phyloP scores from a whole-genome alignment of 2,113 vertebrate species.

The Steatornis caripensis region DNA sequence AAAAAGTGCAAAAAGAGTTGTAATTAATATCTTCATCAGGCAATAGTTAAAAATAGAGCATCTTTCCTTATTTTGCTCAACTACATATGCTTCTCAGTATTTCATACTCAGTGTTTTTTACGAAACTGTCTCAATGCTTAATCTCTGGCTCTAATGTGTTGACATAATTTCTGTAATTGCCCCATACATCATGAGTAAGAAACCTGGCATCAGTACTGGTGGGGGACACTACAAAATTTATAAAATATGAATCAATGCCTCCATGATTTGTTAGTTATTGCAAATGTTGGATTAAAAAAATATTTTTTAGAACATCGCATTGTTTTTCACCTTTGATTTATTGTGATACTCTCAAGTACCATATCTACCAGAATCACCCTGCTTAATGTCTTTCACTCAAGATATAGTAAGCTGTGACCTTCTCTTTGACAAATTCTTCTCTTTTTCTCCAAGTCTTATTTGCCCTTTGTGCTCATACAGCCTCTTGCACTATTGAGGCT shows the following conservation, averaged over 20 bases:
- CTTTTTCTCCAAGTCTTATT: not conserved
- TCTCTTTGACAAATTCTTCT: not conserved
- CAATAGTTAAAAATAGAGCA: not conserved
- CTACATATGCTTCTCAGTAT: not conserved
- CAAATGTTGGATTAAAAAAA: not conserved
- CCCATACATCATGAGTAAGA: not conserved
- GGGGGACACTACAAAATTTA: not conserved
- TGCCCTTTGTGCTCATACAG: not conserved
- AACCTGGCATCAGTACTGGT: not conserved
- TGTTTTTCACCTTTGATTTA: not conserved
- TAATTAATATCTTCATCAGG: not conserved
- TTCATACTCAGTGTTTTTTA: not conserved
- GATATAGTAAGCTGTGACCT: not conserved
- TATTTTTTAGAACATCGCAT: not conserved
- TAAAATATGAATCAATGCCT: not conserved
- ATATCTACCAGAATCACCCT: not conserved
- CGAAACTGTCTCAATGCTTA: not conserved
- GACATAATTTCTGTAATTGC: not conserved
- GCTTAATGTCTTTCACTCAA: not conserved
- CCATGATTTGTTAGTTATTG: not conserved
- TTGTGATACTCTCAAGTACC: not conserved
- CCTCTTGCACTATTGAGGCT: not conserved
- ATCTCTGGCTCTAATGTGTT: not conserved
- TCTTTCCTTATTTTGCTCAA: not conserved
- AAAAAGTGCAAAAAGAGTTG: not conserved